A percentile compares a stretch with the other conserved stretches of the same genome.
Evolutionary conservation across 2,113 vertebrate species (phyloP).

Genomic region (Elephas maximus): DNA sequence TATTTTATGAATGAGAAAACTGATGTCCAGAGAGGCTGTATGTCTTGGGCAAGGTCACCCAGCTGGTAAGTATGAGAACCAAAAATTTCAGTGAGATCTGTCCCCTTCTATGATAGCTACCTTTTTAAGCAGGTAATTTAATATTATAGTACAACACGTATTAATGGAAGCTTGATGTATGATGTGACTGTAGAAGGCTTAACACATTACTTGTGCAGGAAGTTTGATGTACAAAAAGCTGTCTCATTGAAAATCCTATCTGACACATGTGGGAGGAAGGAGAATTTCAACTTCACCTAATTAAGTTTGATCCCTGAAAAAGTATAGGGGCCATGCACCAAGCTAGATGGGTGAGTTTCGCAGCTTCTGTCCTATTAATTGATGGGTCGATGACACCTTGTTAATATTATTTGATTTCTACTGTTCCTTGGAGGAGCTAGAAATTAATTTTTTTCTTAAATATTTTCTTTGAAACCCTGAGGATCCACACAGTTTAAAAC

Average conservation of each 20-base stretch:
- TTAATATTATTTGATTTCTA: neutral
- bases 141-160: neutral
- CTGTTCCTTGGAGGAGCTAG: neutral
- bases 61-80: neutral
- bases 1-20: conserved; percentile 56
- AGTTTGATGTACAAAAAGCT: neutral
- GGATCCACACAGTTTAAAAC: neutral
- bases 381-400: neutral
- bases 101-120: neutral
- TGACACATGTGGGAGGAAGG: neutral
- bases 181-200: neutral
- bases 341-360: neutral
- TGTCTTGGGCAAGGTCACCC: neutral
- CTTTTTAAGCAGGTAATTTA: neutral
- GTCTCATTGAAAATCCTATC: neutral
- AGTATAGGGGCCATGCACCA: neutral
- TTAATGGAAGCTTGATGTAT: neutral
- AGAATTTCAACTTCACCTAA: neutral
- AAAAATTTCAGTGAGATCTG: neutral
- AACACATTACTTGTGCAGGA: neutral
- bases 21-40: neutral
- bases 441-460: neutral
- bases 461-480: conserved; percentile 12
- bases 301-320: neutral
- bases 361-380: neutral